These are phyloP conservation scores for Oryzias curvinotus DNA, from an alignment of 2,113 vertebrate genomes.

Conservation along the genomic window DNA sequence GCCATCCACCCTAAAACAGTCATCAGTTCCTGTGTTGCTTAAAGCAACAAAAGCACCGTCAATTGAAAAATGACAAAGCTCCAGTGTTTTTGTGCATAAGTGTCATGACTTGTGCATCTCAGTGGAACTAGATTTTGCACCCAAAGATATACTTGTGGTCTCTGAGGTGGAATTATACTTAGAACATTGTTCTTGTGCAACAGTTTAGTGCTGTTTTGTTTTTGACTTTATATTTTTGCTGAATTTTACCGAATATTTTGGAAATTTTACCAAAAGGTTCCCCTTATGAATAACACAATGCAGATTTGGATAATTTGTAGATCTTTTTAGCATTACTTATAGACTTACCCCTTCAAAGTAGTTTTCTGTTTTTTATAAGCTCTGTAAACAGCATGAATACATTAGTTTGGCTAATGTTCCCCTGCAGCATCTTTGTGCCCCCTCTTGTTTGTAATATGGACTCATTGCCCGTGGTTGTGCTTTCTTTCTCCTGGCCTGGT, in stretches of 20 bases:
- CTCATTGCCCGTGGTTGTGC: conserved; percentile 17
- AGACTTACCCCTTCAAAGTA: background rate
- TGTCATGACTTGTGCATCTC: conserved; percentile 3
- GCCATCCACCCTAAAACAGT: conserved; percentile 21
- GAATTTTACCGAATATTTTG: too few species aligned
- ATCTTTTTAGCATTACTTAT: too few species aligned
- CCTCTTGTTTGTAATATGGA: background rate
- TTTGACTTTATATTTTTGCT: too few species aligned
- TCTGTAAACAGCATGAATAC: background rate
- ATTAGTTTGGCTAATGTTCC: background rate
- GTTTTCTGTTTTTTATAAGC: background rate
- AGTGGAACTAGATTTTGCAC: too few species aligned
- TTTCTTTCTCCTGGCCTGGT: conserved; percentile 47
- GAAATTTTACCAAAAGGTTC: too few species aligned
- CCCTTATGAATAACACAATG: too few species aligned
- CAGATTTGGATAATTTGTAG: too few species aligned
- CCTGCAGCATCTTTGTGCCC: background rate
- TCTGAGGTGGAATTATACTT: too few species aligned
- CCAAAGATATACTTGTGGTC: too few species aligned
- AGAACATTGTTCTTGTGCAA: too few species aligned
- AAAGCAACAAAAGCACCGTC: conserved; percentile 14
- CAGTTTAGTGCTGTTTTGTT: too few species aligned
- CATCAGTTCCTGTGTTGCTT: conserved; percentile 53
- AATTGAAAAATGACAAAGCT: conserved; percentile 12
- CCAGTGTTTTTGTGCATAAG: conserved; percentile 1